Evolutionary conservation across 2,113 vertebrate species (phyloP).

Genomic region (Notechis scutatus): DNA sequence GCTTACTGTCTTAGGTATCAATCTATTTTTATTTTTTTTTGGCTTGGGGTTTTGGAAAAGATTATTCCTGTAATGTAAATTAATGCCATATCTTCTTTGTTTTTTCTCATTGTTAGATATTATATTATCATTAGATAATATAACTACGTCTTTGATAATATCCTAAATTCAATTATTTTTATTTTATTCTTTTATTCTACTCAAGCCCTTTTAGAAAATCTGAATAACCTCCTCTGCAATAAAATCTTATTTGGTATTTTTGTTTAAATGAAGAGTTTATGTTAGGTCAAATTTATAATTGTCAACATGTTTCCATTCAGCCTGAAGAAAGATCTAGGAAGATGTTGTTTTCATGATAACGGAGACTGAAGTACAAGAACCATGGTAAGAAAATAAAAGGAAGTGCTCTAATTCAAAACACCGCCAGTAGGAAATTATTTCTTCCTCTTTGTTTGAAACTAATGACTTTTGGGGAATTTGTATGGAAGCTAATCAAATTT

Average conservation of each 20-base stretch:
- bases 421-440: conserved; percentile 1
- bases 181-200: conserved; percentile 10
- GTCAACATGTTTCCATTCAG: conserved; percentile 8
- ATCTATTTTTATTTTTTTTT: background rate
- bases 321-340: conserved; percentile 10
- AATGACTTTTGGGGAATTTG: background rate
- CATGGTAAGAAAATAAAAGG: background rate
- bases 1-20: background rate
- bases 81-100: background rate
- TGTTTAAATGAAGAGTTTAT: conserved; percentile 25
- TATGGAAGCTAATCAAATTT: background rate
- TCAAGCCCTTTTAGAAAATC: background rate
- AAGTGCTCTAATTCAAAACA: background rate
- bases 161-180: background rate
- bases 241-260: conserved; percentile 5
- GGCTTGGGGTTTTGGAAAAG: background rate
- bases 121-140: background rate
- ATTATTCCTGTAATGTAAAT: background rate
- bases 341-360: conserved; percentile 17
- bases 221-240: background rate
- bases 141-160: background rate
- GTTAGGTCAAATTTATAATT: conserved; percentile 12
- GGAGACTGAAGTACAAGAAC: background rate
- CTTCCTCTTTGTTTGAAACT: conserved; percentile 16
- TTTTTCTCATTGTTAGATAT: background rate